A percentile compares a stretch with the other conserved stretches of the same genome.
phyloP scores from a whole-genome alignment of 2,113 vertebrate genomes.

The Macrotis lagotis region DNA sequence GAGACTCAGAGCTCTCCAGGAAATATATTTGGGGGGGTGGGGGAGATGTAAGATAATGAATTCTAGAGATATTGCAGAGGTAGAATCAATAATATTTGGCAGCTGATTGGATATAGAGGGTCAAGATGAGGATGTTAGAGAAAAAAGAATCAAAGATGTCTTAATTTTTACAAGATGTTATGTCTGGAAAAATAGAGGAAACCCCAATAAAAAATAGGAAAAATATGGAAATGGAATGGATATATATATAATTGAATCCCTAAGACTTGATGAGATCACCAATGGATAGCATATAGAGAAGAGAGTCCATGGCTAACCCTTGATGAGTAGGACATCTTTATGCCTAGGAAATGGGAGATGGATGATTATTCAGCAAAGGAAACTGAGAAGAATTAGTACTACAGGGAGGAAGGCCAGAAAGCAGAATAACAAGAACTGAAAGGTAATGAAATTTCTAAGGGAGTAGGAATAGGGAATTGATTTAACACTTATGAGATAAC shows the following conservation, averaged over 20 bases:
- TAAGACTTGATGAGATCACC: background rate
- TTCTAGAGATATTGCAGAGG: background rate
- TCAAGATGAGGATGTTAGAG: no score
- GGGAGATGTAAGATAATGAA: background rate
- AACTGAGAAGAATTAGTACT: background rate
- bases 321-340: background rate
- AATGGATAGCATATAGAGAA: background rate
- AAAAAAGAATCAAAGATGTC: background rate
- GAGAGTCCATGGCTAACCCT: background rate
- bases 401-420: background rate
- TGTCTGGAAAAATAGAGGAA: background rate
- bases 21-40: background rate
- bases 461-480: background rate
- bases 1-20: background rate
- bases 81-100: background rate
- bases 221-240: background rate
- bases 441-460: background rate
- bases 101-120: background rate
- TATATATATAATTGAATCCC: background rate
- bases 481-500: background rate
- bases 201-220: background rate
- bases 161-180: background rate
- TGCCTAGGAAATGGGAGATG: background rate
- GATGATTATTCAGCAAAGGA: background rate
- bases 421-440: background rate